These are phyloP conservation scores for Magallana angulata DNA, from an alignment of 1,140 invertebrate species.

Conservation along the genomic window DNA sequence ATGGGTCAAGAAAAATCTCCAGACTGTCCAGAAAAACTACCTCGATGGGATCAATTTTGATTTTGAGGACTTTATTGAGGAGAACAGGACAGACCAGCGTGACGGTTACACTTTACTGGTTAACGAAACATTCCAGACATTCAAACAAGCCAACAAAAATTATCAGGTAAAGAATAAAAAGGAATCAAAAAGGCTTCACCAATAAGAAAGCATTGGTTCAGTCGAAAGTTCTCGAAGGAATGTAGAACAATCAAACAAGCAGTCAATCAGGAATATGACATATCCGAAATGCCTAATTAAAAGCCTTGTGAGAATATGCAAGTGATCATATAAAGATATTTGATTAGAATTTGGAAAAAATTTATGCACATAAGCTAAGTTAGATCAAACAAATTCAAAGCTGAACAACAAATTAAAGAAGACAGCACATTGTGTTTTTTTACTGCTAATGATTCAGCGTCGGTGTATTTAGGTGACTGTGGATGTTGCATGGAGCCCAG, in stretches of 20 bases:
- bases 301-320: no score
- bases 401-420: no score
- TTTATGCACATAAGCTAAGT: no score
- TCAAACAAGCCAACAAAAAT: slow-evolving; percentile 67
- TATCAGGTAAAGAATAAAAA: slow-evolving; percentile 69
- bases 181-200: not conserved
- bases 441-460: not conserved
- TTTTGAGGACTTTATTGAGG: slow-evolving; percentile 76
- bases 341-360: no score
- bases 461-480: slow-evolving; percentile 75
- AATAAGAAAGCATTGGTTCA: not conserved
- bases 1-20: slow-evolving; percentile 76
- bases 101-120: slow-evolving; percentile 74
- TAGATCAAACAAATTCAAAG: no score
- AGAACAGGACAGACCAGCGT: slow-evolving; percentile 65
- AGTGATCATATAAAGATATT: no score
- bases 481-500: slow-evolving; percentile 80
- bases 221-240: no score
- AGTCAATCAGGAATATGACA: no score
- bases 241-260: no score
- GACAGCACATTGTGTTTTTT: no score
- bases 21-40: slow-evolving; percentile 68
- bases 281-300: no score
- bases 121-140: slow-evolving; percentile 67
- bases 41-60: slow-evolving; percentile 81